These are phyloP conservation scores for Cerceris rybyensis DNA, from an alignment of 2,888 invertebrate genomes.

Conservation along the genomic window DNA sequence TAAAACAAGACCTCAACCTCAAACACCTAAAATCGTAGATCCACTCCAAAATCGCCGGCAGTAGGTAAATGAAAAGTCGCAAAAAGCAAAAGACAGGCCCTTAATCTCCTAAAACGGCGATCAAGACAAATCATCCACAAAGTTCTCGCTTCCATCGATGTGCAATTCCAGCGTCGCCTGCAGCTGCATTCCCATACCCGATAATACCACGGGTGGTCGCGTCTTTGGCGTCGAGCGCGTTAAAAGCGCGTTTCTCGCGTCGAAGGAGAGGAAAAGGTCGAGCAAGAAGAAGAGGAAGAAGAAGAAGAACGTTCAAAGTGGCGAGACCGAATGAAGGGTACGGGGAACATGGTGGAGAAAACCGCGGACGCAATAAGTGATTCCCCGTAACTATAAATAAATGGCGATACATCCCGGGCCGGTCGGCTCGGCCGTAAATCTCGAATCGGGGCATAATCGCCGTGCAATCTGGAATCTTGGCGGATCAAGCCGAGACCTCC, in stretches of 20 bases:
- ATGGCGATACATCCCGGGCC: slow-evolving; percentile 57
- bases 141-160: slow-evolving; percentile 15
- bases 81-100: too few species aligned
- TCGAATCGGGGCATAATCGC: slow-evolving; percentile 72
- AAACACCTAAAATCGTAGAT: too few species aligned
- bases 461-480: slow-evolving; percentile 70
- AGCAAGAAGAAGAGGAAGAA: neutral
- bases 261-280: slow-evolving; percentile 19
- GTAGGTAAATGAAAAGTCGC: too few species aligned
- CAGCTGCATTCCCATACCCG: slow-evolving; percentile 22
- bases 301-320: neutral
- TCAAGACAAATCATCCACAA: slow-evolving; percentile 10
- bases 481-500: slow-evolving; percentile 60
- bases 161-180: slow-evolving; percentile 14
- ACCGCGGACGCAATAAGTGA: slow-evolving; percentile 53
- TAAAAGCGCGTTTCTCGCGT: slow-evolving; percentile 52
- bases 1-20: too few species aligned
- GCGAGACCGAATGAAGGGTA: neutral
- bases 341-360: neutral
- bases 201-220: slow-evolving; percentile 42
- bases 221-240: slow-evolving; percentile 31
- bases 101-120: slow-evolving; percentile 13
- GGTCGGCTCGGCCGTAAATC: slow-evolving; percentile 69
- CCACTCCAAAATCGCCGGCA: too few species aligned
- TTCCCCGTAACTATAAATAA: slow-evolving; percentile 72